Percentiles rank a stretch among this genome's conserved stretches.
Evolutionary conservation across 2,797 vertebrate species (phyloP).

Genomic region (Leptodactylus fallax): DNA sequence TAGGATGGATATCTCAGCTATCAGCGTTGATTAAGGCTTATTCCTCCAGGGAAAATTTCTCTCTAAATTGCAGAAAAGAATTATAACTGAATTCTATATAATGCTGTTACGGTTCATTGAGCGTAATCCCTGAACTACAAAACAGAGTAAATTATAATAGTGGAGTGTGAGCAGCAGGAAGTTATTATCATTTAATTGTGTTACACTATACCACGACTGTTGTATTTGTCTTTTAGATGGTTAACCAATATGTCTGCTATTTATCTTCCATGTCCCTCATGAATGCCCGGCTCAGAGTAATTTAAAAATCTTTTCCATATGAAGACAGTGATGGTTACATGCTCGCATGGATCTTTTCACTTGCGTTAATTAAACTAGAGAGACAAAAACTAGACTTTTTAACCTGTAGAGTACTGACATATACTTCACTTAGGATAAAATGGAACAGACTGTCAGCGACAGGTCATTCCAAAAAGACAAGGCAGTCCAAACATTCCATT

Average conservation of each 20-base stretch:
- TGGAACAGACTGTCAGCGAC: neutral
- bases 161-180: conserved; percentile 1
- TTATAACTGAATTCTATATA: conserved; percentile 12
- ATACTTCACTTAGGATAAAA: neutral
- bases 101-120: conserved; percentile 19
- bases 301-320: neutral
- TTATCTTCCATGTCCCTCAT: neutral
- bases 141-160: conserved; percentile 5
- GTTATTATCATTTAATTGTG: conserved; percentile 26
- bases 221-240: conserved; percentile 23
- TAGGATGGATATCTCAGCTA: neutral
- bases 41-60: neutral
- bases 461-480: too few relatives aligned
- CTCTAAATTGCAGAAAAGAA: conserved; percentile 1
- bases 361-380: conserved; percentile 8
- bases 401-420: neutral
- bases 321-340: neutral
- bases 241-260: conserved; percentile 30
- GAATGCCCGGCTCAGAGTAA: neutral
- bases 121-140: conserved; percentile 20
- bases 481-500: too few relatives aligned
- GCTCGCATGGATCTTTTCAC: neutral
- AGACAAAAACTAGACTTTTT: neutral
- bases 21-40: neutral
- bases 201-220: neutral